Evolutionary conservation across 2,113 vertebrate species (phyloP), one percentile per base, ranked within the genome.

Genomic region (Hydropotes inermis): DNA sequence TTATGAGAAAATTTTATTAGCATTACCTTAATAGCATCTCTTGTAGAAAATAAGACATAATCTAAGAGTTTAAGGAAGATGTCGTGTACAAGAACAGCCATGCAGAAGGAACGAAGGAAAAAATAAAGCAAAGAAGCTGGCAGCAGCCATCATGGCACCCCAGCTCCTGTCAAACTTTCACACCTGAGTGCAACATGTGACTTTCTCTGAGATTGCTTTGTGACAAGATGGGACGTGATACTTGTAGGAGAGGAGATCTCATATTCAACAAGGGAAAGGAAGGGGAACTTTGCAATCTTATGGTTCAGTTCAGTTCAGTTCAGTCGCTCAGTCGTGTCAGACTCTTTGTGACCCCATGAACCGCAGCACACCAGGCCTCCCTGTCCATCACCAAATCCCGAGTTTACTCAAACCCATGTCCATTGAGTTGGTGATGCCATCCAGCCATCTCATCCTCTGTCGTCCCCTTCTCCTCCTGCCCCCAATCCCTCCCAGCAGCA

Each of bases 241-340:
- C 30, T 11, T 6, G 14, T 8, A 10, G 61, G 36, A 96, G 82
- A 60, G 21, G 58, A 96, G 58, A 90, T 33, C 12, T 81, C n/a
- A 13, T 57, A n/a, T 45, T 82, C 30, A 28, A 2, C 15, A 89
- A 16, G 16, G 50, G 25, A 76, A 70, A 67, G 25, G 30, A 70
- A 70, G n/a, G 45, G 36, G 45, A 43, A 21, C 21, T 30, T 96
- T 54, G 16, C 12, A 36, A 39, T 60, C 36, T 11, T 70, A 91
- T 50, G 47, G 47, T 50, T 50, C 54, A 5, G 33, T 19, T 67
- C 64, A 67, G 14, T 33, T 61, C 14, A 16, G 64, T n/a, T n/a
- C 33, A 67, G 61, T 67, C 1, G 0, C 61, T 67, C 61, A 67
- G 33, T n/a, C 8, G 2, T 67, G 16, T 67, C 8, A 0, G 16